Evolutionary conservation across 2,113 vertebrate genomes (phyloP), one percentile per base, ranked within the genome.

Genomic region (Drymodes brunneopygia): DNA sequence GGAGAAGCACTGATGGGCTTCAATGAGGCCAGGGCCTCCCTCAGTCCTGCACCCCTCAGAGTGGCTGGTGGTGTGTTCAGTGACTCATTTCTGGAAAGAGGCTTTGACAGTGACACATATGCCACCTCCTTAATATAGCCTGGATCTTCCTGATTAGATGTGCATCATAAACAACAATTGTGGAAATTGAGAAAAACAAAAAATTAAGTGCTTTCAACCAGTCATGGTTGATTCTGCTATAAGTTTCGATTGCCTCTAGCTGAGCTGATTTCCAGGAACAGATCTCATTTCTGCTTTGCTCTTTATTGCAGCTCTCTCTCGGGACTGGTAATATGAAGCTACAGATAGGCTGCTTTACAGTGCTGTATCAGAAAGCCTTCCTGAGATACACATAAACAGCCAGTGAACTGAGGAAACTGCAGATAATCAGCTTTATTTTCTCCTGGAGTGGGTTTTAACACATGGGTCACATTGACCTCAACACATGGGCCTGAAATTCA

Each of bases 191-290:
- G 29, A 25, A 23, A n/a, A 70, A 70, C 15, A 74, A 70, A 57
- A n/a, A 21, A 27, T 36, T n/a, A 80, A 40, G 45, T 57, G 36
- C 31, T 80, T 88, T 80, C 60, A 69, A 67, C 15, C 19, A 64
- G 27, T 40, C 61, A 72, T 98, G 95, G 69, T 98, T 99, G 94
- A 99, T 98, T 67, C 97, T 97, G 73, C 98, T 98, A 25, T 98
- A 98, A 58, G 98, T 96, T 61, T 98, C 98, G 42, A 95, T 75
- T 87, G 40, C 67, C 57, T 88, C 12, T 64, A 69, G 42, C 35
- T 1, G 2, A 99, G 96, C 98, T 98, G 96, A 98, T 98, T 51
- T 99, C 98, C 36, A 98, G 97, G 29, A 99, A 98, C 35, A 99
- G 97, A 35, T 98, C 31, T 86, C 36, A 88, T 95, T 90, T 88